Evolutionary conservation across 2,113 vertebrate species (phyloP).

Genomic region (Platysternon megacephalum): DNA sequence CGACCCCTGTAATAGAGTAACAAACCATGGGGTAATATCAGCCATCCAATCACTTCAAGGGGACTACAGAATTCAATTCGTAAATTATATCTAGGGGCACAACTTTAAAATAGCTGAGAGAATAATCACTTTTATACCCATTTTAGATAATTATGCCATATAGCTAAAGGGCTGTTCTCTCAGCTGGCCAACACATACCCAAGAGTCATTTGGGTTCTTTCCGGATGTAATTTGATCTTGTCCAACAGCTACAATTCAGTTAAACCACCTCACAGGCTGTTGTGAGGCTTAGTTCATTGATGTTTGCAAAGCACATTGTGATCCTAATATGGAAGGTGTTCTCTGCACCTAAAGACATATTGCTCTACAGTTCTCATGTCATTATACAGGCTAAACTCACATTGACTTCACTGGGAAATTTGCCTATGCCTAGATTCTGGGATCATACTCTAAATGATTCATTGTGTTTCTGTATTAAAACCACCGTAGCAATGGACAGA

Average conservation of each 20-base stretch:
- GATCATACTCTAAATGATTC: neutral
- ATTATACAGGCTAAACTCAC: neutral
- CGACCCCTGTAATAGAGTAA: slow-evolving; percentile 19
- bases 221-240: neutral
- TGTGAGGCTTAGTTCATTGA: neutral
- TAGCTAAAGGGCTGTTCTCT: neutral
- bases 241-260: neutral
- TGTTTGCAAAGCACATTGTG: neutral
- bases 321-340: no score
- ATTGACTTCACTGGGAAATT: neutral
- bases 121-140: slow-evolving; percentile 35
- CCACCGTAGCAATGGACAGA: neutral
- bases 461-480: neutral
- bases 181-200: neutral
- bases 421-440: neutral
- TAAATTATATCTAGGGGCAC: neutral
- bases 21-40: neutral
- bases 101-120: slow-evolving; percentile 10
- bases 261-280: neutral
- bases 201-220: neutral
- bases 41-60: slow-evolving; percentile 19
- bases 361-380: neutral
- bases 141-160: slow-evolving; percentile 7
- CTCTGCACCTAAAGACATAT: neutral
- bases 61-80: slow-evolving; percentile 23